phyloP scores from a whole-genome alignment of 35 echinoderm and acorn worm genomes.

The Lytechinus pictus region DNA sequence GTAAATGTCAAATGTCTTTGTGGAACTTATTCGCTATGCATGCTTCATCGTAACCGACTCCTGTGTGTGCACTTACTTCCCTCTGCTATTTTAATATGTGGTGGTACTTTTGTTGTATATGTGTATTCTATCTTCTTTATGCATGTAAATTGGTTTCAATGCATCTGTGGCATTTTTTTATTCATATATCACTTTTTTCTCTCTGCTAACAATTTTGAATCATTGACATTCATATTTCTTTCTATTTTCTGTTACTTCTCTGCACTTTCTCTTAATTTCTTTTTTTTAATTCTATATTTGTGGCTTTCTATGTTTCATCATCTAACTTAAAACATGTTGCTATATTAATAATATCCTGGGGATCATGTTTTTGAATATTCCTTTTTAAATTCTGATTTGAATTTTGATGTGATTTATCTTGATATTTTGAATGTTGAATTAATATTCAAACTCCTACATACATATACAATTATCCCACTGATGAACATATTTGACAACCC shows the following conservation, averaged over 20 bases:
- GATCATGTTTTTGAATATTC: not conserved
- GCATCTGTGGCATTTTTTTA: not conserved
- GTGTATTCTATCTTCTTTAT: not conserved
- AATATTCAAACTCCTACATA: not conserved
- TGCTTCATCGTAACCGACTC: not conserved
- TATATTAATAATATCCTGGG: not conserved
- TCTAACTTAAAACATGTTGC: not conserved
- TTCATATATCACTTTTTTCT: too few species aligned
- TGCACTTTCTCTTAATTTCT: not conserved
- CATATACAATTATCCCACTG: not conserved
- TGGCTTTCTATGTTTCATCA: not conserved
- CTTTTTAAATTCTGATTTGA: not conserved
- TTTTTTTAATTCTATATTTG: not conserved
- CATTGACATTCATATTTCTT: not conserved
- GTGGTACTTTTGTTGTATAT: not conserved
- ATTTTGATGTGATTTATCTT: not conserved
- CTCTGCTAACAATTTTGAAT: not conserved
- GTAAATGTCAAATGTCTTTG: not conserved
- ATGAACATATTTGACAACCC: not conserved
- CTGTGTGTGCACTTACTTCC: not conserved
- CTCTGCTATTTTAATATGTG: not conserved
- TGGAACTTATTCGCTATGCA: not conserved
- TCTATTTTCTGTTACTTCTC: not conserved
- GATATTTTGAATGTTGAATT: not conserved
- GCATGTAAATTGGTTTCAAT: not conserved